Conservation (phyloP, 1,140 invertebrate genomes). For the Chlorops oryzae region DNA sequence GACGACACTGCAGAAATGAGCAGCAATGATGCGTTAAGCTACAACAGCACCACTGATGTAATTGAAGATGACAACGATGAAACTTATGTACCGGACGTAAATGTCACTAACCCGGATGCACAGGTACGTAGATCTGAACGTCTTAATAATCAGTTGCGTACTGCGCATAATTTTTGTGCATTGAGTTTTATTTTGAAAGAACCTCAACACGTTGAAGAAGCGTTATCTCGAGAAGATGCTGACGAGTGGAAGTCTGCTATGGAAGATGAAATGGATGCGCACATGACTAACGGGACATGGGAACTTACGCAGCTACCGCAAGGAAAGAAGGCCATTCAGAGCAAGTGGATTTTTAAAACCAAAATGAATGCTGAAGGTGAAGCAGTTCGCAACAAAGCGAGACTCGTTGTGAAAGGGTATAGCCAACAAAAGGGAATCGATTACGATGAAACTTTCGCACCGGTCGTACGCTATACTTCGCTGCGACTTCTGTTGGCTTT, state of each 20-base stretch:
- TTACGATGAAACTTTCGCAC: not conserved
- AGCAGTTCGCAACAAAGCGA: not conserved
- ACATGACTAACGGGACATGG: not conserved
- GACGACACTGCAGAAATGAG: too few species aligned
- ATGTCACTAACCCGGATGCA: too few species aligned
- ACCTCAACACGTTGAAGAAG: not conserved
- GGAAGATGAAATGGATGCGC: slow-evolving; percentile 2
- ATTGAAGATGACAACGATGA: too few species aligned
- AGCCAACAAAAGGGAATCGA: slow-evolving; percentile 11
- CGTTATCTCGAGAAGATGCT: not conserved
- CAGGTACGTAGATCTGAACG: too few species aligned
- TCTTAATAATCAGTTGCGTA: too few species aligned
- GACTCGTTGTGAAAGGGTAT: slow-evolving; percentile 5
- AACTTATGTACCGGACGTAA: too few species aligned
- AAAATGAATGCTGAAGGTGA: too few species aligned
- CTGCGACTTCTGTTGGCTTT: slow-evolving; percentile 3
- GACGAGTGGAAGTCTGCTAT: not conserved
- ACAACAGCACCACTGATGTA: too few species aligned
- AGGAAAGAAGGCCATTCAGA: too few species aligned
- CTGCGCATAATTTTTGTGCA: not conserved
- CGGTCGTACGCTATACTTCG: not conserved
- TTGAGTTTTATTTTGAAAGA: slow-evolving; percentile 3
- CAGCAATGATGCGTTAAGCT: too few species aligned
- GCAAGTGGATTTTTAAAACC: too few species aligned
- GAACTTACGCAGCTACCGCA: too few species aligned